Percentiles rank a stretch among this genome's conserved stretches.
Evolutionary conservation across 2,113 vertebrate genomes (phyloP).

Genomic region (Cavia porcellus): DNA sequence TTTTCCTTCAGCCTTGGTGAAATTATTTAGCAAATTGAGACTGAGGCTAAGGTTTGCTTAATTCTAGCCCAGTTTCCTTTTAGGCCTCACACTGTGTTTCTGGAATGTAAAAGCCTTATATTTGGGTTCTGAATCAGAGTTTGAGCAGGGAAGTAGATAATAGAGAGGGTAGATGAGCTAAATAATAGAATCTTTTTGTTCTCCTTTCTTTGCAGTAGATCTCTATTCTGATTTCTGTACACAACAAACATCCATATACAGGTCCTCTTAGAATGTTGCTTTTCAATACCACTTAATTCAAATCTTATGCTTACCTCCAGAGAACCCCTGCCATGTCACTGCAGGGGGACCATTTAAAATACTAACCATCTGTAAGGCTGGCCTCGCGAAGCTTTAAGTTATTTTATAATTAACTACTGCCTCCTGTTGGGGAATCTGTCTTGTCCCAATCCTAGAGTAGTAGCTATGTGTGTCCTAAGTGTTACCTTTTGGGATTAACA

Average conservation of each 20-base stretch:
- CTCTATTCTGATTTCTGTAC: not conserved
- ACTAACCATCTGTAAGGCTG: not conserved
- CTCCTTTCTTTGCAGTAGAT: not conserved
- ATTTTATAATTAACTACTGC: not conserved
- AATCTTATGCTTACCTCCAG: not conserved
- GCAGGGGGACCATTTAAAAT: not conserved
- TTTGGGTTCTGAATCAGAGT: not conserved
- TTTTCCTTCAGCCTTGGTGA: not conserved
- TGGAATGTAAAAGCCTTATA: not conserved
- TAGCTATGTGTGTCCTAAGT: not conserved
- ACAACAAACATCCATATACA: not conserved
- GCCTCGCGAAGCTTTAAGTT: slow-evolving; percentile 24
- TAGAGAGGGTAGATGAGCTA: not conserved
- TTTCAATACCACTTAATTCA: slow-evolving; percentile 39
- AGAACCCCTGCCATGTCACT: slow-evolving; percentile 25
- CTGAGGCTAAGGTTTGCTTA: not conserved
- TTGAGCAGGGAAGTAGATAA: not conserved
- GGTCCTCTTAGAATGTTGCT: not conserved
- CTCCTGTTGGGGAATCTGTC: not conserved
- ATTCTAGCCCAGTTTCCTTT: slow-evolving; percentile 20
- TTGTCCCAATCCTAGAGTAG: not conserved
- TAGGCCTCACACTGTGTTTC: not conserved
- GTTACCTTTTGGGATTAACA: not conserved
- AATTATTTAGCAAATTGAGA: not conserved
- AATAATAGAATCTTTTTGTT: not conserved